phyloP scores from a whole-genome alignment of 2,113 vertebrate genomes.

The Columbina picui region DNA sequence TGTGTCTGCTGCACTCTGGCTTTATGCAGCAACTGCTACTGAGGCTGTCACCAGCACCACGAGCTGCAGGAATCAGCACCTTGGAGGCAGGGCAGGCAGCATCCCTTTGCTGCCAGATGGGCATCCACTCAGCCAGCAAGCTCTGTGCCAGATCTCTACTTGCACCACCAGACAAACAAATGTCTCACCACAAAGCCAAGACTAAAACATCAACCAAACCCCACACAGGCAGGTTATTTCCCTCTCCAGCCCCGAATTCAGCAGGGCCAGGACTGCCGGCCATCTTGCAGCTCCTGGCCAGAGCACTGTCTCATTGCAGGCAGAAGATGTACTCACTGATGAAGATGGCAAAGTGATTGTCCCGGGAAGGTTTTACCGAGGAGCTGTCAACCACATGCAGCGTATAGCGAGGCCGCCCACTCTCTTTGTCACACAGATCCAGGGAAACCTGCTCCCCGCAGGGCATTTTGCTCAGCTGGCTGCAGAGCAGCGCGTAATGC shows the following conservation, averaged over 20 bases:
- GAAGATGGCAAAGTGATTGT: conserved; percentile 93
- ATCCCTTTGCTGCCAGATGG: not conserved
- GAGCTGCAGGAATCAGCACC: not conserved
- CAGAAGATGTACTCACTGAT: conserved; percentile 84
- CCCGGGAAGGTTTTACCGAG: conserved; percentile 78
- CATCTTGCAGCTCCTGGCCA: not conserved
- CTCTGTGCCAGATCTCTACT: not conserved
- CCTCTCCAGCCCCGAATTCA: not conserved
- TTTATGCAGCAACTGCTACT: rapidly evolving
- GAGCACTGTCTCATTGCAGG: not conserved
- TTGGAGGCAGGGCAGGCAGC: not conserved
- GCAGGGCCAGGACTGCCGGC: not conserved
- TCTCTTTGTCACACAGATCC: conserved; percentile 84
- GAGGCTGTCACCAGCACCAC: not conserved
- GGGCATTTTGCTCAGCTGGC: conserved; percentile 79
- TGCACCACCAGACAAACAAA: not conserved
- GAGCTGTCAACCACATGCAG: conserved; percentile 89
- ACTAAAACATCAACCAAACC: not conserved
- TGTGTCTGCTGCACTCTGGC: rapidly evolving
- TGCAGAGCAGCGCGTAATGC: conserved; percentile 87
- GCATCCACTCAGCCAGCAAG: not conserved
- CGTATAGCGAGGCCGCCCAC: conserved; percentile 87
- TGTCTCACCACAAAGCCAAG: not conserved
- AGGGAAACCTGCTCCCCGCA: conserved; percentile 78
- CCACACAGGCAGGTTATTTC: rapidly evolving